Evolutionary conservation across 2,888 invertebrate species (phyloP).

Genomic region (Sinopyrophorus schimmeli): DNA sequence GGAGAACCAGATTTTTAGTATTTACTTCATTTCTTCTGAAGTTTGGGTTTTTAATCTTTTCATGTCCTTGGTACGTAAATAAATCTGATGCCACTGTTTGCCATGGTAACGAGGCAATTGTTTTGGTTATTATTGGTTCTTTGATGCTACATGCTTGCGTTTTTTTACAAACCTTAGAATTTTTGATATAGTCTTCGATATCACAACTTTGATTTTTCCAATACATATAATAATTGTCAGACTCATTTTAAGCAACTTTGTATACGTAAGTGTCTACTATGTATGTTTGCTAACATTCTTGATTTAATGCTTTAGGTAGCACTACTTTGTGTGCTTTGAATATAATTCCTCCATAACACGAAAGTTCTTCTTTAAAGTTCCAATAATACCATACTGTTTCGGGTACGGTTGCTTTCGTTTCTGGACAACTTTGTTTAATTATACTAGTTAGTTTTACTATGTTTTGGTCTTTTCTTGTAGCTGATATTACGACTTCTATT

Average conservation of each 20-base stretch:
- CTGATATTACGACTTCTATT: no score
- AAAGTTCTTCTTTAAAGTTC: conserved; percentile 4
- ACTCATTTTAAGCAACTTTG: conserved; percentile 37
- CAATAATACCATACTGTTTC: no score
- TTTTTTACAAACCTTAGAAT: not conserved
- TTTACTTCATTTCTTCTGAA: conserved; percentile 1
- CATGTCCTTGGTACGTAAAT: conserved; percentile 17
- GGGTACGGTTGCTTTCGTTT: no score
- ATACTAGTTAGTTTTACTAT: no score
- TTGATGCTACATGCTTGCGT: not conserved
- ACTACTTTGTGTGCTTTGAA: conserved; percentile 30
- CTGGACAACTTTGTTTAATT: no score
- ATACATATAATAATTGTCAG: conserved; percentile 34
- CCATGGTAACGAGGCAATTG: conserved; percentile 18
- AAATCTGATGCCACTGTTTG: conserved; percentile 22
- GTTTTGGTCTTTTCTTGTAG: no score
- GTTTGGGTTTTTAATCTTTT: conserved; percentile 11
- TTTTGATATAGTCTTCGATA: conserved; percentile 28
- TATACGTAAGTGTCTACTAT: conserved; percentile 7
- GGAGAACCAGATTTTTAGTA: conserved; percentile 7
- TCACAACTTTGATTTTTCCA: conserved; percentile 39
- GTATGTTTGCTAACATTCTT: conserved; percentile 17
- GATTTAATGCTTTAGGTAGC: conserved; percentile 26
- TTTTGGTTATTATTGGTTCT: not conserved
- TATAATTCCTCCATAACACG: conserved; percentile 26